Evolutionary conservation across 1,140 invertebrate genomes (phyloP), one percentile per base, ranked within the genome.

Genomic region (Drosophila santomea): DNA sequence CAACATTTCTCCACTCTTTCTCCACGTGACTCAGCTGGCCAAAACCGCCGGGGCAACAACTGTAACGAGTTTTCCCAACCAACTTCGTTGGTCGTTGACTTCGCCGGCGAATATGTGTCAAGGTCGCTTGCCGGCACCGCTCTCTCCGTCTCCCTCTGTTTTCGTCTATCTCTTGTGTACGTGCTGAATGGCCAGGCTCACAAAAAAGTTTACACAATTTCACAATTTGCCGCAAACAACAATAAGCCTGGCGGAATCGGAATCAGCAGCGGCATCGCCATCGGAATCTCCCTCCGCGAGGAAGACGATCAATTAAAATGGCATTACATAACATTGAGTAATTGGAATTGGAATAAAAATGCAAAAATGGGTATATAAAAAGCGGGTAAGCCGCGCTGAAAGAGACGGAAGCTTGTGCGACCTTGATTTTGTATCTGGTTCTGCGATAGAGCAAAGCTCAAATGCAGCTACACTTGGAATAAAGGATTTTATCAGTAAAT

Each of bases 61-160:
- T 47, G 51, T 56, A 68, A 69, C 67, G 50, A 48, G 64, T 71
- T 71, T 69, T 71, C 67, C 67, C n/a, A 69, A 41, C 36, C 43
- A 57, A 20, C 64, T 68, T 20, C 38, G 60, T 68, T 71, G 67
- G 67, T 71, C 67, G 67, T 71, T 71, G 67, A 71, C 67, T 71
- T 69, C 52, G 54, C 28, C 36, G 10, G 25, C 20, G 23, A 71
- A 71, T 73, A 60, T 86, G 69, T 86, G 82, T 83, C 82, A 88
- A 88, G 82, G 82, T 85, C 82, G 58, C 23, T 4, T 23, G 54
- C 41, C 54, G 61, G 36, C 52, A 43, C 45, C 15, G 60, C 71
- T 56, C 35, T 45, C 54, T 59, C 55, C 43, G n/a, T 35, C 38
- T 39, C 14, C 14, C 38, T 14, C 38, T 39, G 14, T 17, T 57